Conservation (phyloP, 1,140 invertebrate species). For the Pogonomyrmex barbatus region DNA sequence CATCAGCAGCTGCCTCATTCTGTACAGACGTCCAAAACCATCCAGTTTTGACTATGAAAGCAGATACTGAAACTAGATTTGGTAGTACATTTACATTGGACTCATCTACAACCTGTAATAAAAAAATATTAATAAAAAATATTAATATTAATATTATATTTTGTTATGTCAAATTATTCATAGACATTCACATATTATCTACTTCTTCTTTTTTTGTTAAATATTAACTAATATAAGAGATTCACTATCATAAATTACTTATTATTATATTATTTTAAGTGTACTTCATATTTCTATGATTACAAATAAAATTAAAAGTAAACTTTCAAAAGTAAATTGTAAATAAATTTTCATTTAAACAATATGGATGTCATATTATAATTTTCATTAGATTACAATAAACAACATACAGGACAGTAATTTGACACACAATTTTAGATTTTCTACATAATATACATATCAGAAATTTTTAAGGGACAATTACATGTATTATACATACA, state of each 20-base stretch:
- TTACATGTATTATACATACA: not conserved
- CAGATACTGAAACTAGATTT: constrained; percentile 87
- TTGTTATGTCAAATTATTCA: not conserved
- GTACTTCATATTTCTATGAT: not conserved
- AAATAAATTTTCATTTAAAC: not conserved
- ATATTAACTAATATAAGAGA: too few relatives aligned
- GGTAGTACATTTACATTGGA: constrained; percentile 90
- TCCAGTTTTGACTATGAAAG: constrained; percentile 94
- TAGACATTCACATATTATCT: not conserved
- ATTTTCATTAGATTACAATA: not conserved
- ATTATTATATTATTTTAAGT: too few relatives aligned
- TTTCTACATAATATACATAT: not conserved
- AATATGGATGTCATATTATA: not conserved
- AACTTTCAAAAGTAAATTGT: not conserved
- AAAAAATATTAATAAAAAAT: not conserved
- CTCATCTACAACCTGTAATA: constrained; percentile 92
- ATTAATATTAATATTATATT: not conserved
- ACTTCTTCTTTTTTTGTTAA: not conserved
- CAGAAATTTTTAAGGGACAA: not conserved
- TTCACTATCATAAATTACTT: too few relatives aligned
- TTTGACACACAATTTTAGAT: not conserved
- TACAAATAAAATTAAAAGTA: not conserved
- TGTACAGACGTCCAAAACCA: constrained; percentile 99
- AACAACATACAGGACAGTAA: constrained; percentile 15
- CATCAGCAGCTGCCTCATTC: constrained; percentile 96